These are phyloP conservation scores for Dolomedes plantarius DNA, from an alignment of 2,888 invertebrate species.

Conservation along the genomic window DNA sequence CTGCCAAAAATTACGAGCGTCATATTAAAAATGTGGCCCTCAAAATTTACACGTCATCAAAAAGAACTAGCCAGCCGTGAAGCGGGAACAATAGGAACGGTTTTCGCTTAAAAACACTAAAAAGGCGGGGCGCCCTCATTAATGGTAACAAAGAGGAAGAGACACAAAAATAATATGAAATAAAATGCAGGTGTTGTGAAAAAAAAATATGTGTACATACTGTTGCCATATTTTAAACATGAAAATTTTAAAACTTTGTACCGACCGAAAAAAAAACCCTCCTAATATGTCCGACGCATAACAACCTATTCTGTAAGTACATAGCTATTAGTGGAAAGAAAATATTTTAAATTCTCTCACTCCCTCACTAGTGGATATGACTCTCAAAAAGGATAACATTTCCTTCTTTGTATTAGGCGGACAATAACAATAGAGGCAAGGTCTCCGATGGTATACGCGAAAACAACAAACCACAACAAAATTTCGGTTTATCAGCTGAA, in stretches of 20 bases:
- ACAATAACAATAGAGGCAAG: too few relatives aligned
- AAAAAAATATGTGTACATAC: background rate
- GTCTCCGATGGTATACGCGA: too few relatives aligned
- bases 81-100: slow-evolving; percentile 8
- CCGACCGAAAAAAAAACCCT: background rate
- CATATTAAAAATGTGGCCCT: slow-evolving; percentile 26
- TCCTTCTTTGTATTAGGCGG: too few relatives aligned
- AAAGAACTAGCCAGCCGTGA: slow-evolving; percentile 50
- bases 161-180: slow-evolving; percentile 24
- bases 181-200: slow-evolving; percentile 14
- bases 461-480: too few relatives aligned
- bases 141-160: slow-evolving; percentile 35
- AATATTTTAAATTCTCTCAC: background rate
- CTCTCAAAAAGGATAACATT: too few relatives aligned
- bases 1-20: slow-evolving; percentile 53
- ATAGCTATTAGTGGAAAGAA: too few relatives aligned
- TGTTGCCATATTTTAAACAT: slow-evolving; percentile 20
- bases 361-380: too few relatives aligned
- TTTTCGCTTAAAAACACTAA: slow-evolving; percentile 65
- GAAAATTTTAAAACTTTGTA: slow-evolving; percentile 8
- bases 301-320: too few relatives aligned
- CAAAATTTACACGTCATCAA: slow-evolving; percentile 68
- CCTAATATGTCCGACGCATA: background rate
- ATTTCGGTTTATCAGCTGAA: too few relatives aligned
- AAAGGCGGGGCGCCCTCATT: slow-evolving; percentile 63